These are phyloP conservation scores for Bolinopsis microptera DNA, from an alignment of 37 sponge, comb jelly and placozoan genomes.

Conservation along the genomic window DNA sequence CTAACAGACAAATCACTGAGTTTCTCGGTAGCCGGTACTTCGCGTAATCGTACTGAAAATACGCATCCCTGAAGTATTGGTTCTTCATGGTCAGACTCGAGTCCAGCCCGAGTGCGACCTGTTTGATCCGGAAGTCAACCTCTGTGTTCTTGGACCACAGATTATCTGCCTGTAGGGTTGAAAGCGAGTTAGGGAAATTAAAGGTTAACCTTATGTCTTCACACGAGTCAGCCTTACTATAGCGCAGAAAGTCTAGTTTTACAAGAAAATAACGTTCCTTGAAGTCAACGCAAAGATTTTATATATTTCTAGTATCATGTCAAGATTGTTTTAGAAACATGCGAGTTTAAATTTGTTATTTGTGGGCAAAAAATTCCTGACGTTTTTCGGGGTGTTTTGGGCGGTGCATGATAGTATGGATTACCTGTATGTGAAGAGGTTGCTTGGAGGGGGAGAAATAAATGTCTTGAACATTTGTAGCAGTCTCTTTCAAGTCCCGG, in stretches of 20 bases:
- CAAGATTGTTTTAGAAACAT: not conserved
- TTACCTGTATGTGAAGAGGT: not conserved
- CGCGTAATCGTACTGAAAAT: slow-evolving; percentile 10
- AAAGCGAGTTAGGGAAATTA: too few relatives aligned
- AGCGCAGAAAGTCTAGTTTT: too few relatives aligned
- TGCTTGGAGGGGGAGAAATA: not conserved
- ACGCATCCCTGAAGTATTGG: slow-evolving; percentile 28
- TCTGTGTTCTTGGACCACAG: not conserved
- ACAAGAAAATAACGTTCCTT: too few relatives aligned
- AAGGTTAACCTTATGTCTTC: too few relatives aligned
- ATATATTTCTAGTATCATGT: too few relatives aligned
- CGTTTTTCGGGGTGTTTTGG: not conserved
- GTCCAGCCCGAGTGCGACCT: not conserved
- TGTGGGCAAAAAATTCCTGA: not conserved
- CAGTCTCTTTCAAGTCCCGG: not conserved
- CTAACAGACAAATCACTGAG: not conserved
- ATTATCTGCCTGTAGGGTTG: not conserved
- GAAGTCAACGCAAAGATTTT: too few relatives aligned
- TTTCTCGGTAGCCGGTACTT: not conserved
- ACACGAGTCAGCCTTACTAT: too few relatives aligned
- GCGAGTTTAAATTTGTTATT: not conserved
- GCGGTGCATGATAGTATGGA: not conserved
- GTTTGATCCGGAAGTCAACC: not conserved
- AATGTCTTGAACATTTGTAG: not conserved
- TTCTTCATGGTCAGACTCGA: not conserved